These are phyloP conservation scores for Hepsetus odoe DNA, from an alignment of 2,113 vertebrate species.

Conservation along the genomic window DNA sequence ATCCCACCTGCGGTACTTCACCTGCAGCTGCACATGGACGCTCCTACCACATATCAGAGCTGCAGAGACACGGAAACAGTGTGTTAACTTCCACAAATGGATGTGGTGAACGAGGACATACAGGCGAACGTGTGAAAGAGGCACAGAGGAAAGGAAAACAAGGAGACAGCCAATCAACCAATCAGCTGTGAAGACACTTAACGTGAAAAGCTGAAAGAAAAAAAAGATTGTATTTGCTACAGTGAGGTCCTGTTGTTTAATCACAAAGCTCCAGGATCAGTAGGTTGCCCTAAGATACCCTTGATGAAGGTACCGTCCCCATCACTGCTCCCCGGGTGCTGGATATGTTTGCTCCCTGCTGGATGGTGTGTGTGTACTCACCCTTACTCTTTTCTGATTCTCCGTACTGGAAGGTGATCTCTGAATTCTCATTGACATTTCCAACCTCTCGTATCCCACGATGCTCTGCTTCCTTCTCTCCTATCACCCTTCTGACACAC, in stretches of 20 bases:
- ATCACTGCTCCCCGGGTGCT: background rate
- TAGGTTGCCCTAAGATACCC: no score
- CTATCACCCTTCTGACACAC: constrained; percentile 64
- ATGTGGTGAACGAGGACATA: background rate
- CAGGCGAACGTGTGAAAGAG: no score
- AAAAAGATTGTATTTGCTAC: no score
- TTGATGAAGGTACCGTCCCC: no score
- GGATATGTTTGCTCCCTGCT: no score
- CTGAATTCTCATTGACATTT: constrained; percentile 65
- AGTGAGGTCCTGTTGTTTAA: no score
- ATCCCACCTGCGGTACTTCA: constrained; percentile 64
- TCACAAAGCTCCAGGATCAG: no score
- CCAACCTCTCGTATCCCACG: constrained; percentile 67
- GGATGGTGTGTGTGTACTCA: background rate
- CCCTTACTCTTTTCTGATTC: constrained; percentile 38
- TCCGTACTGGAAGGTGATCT: constrained; percentile 74
- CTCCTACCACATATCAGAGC: constrained; percentile 48
- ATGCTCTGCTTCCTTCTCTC: constrained; percentile 65
- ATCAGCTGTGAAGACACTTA: no score
- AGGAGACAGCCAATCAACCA: no score
- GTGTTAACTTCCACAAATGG: background rate
- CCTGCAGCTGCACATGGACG: constrained; percentile 71
- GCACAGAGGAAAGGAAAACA: no score
- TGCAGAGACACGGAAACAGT: background rate
- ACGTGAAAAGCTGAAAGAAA: no score